phyloP scores from a whole-genome alignment of 2,888 invertebrate genomes.

The Auanema sp. region DNA sequence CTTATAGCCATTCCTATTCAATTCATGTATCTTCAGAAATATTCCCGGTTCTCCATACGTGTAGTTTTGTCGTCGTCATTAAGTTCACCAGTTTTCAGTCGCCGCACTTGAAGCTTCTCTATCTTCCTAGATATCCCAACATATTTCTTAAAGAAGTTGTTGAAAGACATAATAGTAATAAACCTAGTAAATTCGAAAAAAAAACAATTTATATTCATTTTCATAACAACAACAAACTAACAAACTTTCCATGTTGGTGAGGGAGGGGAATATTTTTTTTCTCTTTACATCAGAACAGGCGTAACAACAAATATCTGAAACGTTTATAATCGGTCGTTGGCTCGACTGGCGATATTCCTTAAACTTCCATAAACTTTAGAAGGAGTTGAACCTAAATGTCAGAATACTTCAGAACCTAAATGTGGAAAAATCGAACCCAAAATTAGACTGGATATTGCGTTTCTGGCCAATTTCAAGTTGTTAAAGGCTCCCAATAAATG shows the following conservation, averaged over 20 bases:
- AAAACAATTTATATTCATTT: conserved; percentile 2
- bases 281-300: background rate
- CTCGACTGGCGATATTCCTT: conserved; percentile 80
- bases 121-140: background rate
- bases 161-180: too few relatives aligned
- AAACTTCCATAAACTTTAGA: conserved; percentile 96
- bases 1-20: too few relatives aligned
- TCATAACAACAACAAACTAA: conserved; percentile 7
- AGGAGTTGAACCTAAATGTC: conserved; percentile 78
- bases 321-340: conserved; percentile 78
- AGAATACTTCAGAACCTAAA: background rate
- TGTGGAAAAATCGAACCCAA: conserved; percentile 71
- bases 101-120: background rate
- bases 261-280: background rate
- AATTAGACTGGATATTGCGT: conserved; percentile 93
- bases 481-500: conserved; percentile 96
- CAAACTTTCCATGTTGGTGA: conserved; percentile 4
- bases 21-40: too few relatives aligned
- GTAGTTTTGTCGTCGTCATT: background rate
- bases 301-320: conserved; percentile 7
- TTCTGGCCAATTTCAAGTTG: conserved; percentile 89
- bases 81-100: background rate
- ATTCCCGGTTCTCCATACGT: background rate
- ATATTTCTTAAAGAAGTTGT: too few relatives aligned
- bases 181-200: background rate